Evolutionary conservation across 2,113 vertebrate species (phyloP).

Genomic region (Phaetusa simplex): DNA sequence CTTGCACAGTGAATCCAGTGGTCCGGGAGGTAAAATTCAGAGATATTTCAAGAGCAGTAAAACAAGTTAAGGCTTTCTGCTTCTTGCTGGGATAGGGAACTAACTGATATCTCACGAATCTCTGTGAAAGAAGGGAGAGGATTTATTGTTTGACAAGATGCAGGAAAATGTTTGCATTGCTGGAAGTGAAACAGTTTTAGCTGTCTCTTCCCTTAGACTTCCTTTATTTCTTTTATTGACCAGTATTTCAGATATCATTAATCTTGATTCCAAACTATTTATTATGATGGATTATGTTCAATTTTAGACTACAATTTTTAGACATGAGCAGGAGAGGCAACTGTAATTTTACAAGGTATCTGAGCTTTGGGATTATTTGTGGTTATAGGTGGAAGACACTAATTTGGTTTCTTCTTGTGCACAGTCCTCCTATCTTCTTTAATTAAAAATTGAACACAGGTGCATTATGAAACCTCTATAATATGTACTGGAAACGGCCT

Average conservation of each 20-base stretch:
- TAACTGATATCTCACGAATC: accelerated
- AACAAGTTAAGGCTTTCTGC: not conserved
- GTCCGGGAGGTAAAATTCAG: not conserved
- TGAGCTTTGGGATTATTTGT: not conserved
- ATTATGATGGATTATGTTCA: not conserved
- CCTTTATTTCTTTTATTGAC: constrained; percentile 9
- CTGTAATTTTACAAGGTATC: not conserved
- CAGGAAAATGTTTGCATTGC: not conserved
- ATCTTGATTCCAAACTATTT: not conserved
- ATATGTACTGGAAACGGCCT: not conserved
- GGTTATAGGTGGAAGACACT: not conserved
- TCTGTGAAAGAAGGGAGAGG: not conserved
- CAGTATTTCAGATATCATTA: not conserved
- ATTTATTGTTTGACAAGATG: constrained; percentile 7
- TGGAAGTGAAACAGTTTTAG: not conserved
- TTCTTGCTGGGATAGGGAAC: not conserved
- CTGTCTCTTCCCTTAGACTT: not conserved
- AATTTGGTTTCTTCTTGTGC: not conserved
- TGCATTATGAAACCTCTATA: not conserved
- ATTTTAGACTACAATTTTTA: not conserved
- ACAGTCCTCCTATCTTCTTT: not conserved
- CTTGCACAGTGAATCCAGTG: not conserved
- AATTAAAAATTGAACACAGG: not conserved
- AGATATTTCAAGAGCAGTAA: not conserved
- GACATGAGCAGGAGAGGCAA: not conserved